Conservation (phyloP, 2,797 vertebrate genomes). For the Fistularia tabacaria region DNA sequence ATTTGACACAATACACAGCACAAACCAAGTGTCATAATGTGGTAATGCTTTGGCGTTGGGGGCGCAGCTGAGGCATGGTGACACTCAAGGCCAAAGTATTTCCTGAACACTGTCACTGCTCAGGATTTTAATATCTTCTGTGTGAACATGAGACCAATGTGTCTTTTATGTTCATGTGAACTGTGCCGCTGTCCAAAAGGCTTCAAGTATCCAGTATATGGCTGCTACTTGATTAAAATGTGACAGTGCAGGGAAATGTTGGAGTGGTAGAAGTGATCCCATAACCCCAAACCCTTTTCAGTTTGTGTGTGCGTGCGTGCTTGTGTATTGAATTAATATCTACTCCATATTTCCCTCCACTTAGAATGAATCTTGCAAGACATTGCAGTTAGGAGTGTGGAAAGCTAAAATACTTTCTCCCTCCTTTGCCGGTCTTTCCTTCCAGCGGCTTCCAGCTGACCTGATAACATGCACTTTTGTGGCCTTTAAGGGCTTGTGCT, state of each 20-base stretch:
- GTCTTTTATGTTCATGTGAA: too few species aligned
- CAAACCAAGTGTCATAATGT: too few species aligned
- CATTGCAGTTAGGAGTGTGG: constrained; percentile 29
- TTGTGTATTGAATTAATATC: constrained; percentile 35
- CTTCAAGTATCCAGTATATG: constrained; percentile 29
- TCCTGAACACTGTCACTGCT: constrained; percentile 12
- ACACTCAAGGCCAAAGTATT: constrained; percentile 6
- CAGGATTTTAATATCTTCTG: constrained; percentile 1
- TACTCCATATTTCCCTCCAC: constrained; percentile 52
- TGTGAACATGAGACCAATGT: constrained; percentile 13
- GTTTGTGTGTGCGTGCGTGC: constrained; percentile 31
- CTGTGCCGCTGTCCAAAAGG: constrained; percentile 22
- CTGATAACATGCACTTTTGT: constrained; percentile 84
- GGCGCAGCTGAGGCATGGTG: too few species aligned
- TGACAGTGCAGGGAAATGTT: constrained; percentile 30
- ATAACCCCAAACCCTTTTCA: not conserved
- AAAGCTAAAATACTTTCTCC: constrained; percentile 22
- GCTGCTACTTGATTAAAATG: constrained; percentile 57
- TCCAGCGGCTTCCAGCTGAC: constrained; percentile 77
- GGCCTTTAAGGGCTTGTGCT: constrained; percentile 76
- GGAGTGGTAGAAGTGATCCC: constrained; percentile 12
- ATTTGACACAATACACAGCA: too few species aligned
- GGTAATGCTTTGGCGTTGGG: too few species aligned
- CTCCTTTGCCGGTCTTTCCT: constrained; percentile 37
- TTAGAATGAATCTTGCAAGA: constrained; percentile 42